Conservation (phyloP, 2,113 vertebrate genomes). For the Salminus brasiliensis region DNA sequence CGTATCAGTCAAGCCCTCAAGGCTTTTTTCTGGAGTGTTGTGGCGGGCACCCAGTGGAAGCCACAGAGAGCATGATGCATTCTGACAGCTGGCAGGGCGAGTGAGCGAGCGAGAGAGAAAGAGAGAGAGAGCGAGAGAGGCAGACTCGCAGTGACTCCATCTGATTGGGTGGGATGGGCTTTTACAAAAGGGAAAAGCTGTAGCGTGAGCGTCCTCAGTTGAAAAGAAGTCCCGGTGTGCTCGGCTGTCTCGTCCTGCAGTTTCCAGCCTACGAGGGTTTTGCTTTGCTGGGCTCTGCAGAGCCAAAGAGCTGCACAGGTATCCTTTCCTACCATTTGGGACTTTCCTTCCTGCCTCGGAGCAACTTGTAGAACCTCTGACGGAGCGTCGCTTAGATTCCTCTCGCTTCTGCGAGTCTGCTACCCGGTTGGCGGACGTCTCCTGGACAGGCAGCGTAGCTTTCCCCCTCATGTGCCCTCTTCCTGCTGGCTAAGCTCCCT, state of each 20-base stretch:
- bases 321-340: constrained; percentile 6
- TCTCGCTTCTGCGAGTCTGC: constrained; percentile 28
- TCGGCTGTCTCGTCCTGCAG: constrained; percentile 18
- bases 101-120: constrained; percentile 58
- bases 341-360: constrained; percentile 22
- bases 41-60: constrained; percentile 38
- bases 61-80: constrained; percentile 64
- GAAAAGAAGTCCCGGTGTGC: constrained; percentile 44
- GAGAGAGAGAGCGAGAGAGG: constrained; percentile 60
- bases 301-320: constrained; percentile 4
- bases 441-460: constrained; percentile 26
- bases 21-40: constrained; percentile 40
- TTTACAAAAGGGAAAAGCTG: constrained; percentile 70
- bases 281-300: constrained; percentile 21
- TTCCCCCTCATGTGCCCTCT: constrained; percentile 15
- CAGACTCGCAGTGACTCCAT: constrained; percentile 48
- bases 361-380: constrained; percentile 24
- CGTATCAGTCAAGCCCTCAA: constrained; percentile 21
- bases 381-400: neutral
- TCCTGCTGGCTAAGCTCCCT: neutral
- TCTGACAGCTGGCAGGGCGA: constrained; percentile 62
- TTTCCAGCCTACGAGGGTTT: constrained; percentile 32
- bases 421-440: constrained; percentile 57
- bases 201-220: constrained; percentile 49
- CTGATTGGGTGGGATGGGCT: constrained; percentile 66